Evolutionary conservation across 2,113 vertebrate genomes (phyloP).

Genomic region (Ariopsis seemanni): DNA sequence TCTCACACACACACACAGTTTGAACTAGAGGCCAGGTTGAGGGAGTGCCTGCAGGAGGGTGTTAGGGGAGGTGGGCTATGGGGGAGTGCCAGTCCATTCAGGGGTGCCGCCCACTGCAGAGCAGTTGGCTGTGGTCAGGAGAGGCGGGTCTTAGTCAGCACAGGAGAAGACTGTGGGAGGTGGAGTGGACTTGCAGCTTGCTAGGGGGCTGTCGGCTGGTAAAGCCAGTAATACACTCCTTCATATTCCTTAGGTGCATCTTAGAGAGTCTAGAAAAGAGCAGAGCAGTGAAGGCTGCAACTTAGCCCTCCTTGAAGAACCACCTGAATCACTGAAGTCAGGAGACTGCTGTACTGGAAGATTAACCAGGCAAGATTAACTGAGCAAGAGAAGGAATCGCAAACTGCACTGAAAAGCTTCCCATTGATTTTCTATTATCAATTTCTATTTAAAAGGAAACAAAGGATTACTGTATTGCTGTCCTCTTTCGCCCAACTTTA

Average conservation of each 20-base stretch:
- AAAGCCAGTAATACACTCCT: conserved; percentile 64
- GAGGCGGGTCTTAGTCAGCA: conserved; percentile 58
- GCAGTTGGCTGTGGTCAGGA: conserved; percentile 64
- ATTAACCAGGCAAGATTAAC: conserved; percentile 24
- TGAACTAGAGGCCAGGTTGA: conserved; percentile 35
- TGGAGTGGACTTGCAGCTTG: conserved; percentile 64
- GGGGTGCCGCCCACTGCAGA: conserved; percentile 59
- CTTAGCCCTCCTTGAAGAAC: conserved; percentile 41
- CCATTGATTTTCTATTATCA: background rate
- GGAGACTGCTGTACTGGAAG: conserved; percentile 33
- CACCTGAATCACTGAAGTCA: conserved; percentile 62
- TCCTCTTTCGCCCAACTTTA: conserved; percentile 48
- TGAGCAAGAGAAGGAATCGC: conserved; percentile 5
- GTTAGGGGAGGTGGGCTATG: conserved; percentile 46
- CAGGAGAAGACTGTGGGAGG: conserved; percentile 71
- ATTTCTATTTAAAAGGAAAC: conserved; percentile 41
- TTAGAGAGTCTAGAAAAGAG: conserved; percentile 63
- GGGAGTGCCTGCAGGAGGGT: conserved; percentile 47
- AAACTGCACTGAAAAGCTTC: background rate
- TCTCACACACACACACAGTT: background rate
- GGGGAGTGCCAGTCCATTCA: conserved; percentile 59
- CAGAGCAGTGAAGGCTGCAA: conserved; percentile 52
- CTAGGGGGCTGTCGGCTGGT: conserved; percentile 69
- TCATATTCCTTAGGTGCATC: conserved; percentile 72
- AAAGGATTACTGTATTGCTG: conserved; percentile 64